Percentiles rank a stretch among this genome's conserved stretches.
Conservation (phyloP, 2,113 vertebrate genomes). For the Heteronetta atricapilla region DNA sequence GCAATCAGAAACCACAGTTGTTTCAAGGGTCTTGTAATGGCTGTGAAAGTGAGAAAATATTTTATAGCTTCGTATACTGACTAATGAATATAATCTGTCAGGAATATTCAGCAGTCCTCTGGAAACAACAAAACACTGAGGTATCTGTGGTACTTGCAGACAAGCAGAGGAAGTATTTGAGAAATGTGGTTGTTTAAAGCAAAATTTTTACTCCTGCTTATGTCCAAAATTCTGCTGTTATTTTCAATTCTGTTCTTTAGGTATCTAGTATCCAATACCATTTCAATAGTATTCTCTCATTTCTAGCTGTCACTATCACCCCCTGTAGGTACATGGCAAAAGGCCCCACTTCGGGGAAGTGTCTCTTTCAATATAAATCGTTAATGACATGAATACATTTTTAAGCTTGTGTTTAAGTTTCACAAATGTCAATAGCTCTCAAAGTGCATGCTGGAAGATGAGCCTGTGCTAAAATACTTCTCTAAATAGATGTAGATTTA, state of each 20-base stretch:
- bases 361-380: not conserved
- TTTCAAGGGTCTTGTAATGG: not conserved
- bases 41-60: not conserved
- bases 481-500: not conserved
- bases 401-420: constrained; percentile 6
- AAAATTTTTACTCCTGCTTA: not conserved
- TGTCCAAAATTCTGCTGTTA: not conserved
- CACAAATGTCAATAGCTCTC: not conserved
- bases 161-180: not conserved
- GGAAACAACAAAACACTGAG: not conserved
- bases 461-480: not conserved
- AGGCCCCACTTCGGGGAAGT: not conserved
- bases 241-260: not conserved
- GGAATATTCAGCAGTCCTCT: not conserved
- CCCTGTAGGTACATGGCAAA: not conserved
- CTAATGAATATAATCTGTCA: not conserved
- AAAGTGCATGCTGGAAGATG: not conserved
- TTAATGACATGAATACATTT: not conserved
- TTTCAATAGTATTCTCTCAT: not conserved
- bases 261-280: not conserved
- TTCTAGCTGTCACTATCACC: not conserved
- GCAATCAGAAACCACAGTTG: not conserved
- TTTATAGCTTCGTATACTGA: not conserved
- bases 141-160: not conserved
- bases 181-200: not conserved